Evolutionary conservation across 2,888 invertebrate genomes (phyloP).

Genomic region (Agapetus fuscipes): DNA sequence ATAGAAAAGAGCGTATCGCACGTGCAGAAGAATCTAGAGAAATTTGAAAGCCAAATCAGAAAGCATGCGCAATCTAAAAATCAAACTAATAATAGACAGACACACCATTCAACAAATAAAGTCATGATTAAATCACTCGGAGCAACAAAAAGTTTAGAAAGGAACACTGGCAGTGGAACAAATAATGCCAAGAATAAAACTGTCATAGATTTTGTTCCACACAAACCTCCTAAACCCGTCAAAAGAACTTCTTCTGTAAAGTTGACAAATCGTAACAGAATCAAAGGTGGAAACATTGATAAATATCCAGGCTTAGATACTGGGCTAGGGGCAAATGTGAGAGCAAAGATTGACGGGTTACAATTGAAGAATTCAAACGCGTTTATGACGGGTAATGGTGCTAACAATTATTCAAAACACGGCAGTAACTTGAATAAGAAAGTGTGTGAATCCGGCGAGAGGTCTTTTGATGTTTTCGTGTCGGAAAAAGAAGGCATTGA

Average conservation of each 20-base stretch:
- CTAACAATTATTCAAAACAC: background rate
- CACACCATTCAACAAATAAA: conserved; percentile 32
- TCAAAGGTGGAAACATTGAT: conserved; percentile 39
- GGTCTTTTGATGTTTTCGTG: conserved; percentile 50
- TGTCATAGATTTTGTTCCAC: conserved; percentile 52
- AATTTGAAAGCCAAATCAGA: conserved; percentile 47
- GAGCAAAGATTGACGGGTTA: conserved; percentile 42
- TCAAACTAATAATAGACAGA: conserved; percentile 34
- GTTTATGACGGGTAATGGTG: conserved; percentile 16
- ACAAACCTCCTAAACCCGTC: conserved; percentile 65
- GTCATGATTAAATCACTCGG: conserved; percentile 33
- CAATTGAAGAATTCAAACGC: conserved; percentile 35
- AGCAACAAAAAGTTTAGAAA: conserved; percentile 40
- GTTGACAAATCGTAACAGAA: conserved; percentile 40
- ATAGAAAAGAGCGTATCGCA: conserved; percentile 43
- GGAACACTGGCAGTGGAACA: conserved; percentile 32
- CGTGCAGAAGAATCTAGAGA: conserved; percentile 48
- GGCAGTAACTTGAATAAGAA: conserved; percentile 10
- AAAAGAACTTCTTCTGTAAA: conserved; percentile 57
- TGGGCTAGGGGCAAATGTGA: conserved; percentile 38
- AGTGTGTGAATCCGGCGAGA: conserved; percentile 29
- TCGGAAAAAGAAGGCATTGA: conserved; percentile 50
- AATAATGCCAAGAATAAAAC: conserved; percentile 40
- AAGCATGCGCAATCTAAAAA: conserved; percentile 37
- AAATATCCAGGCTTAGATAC: conserved; percentile 27